Percentiles rank a stretch among this genome's conserved stretches.
phyloP scores from a whole-genome alignment of 2,888 invertebrate genomes.

The Yponomeuta evonymella region DNA sequence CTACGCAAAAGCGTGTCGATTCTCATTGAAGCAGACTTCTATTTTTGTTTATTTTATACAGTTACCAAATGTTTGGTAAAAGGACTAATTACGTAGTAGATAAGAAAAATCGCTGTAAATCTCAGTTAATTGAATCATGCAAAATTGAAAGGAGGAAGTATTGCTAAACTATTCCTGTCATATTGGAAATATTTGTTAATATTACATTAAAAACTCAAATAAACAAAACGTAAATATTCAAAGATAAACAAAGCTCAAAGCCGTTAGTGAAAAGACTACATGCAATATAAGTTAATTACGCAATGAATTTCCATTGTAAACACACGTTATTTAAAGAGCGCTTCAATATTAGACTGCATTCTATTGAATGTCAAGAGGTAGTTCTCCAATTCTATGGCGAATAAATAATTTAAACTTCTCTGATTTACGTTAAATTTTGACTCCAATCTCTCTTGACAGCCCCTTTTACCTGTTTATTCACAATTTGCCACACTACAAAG shows the following conservation, averaged over 20 bases:
- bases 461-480: neutral
- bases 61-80: neutral
- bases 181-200: neutral
- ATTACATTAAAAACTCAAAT: neutral
- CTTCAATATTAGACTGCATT: neutral
- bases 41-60: neutral
- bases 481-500: neutral
- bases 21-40: neutral
- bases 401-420: neutral
- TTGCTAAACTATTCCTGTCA: neutral
- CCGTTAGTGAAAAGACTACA: neutral
- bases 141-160: no score
- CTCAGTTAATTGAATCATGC: no score
- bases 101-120: no score
- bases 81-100: neutral
- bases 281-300: neutral
- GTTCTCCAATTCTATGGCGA: neutral
- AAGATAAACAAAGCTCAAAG: neutral
- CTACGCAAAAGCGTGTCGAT: neutral
- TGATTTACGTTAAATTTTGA: neutral
- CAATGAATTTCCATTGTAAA: neutral
- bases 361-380: neutral
- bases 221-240: neutral
- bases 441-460: slow-evolving; percentile 1
- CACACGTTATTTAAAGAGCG: neutral